phyloP scores from a whole-genome alignment of 2,113 vertebrate genomes.

The Rattus rattus region DNA sequence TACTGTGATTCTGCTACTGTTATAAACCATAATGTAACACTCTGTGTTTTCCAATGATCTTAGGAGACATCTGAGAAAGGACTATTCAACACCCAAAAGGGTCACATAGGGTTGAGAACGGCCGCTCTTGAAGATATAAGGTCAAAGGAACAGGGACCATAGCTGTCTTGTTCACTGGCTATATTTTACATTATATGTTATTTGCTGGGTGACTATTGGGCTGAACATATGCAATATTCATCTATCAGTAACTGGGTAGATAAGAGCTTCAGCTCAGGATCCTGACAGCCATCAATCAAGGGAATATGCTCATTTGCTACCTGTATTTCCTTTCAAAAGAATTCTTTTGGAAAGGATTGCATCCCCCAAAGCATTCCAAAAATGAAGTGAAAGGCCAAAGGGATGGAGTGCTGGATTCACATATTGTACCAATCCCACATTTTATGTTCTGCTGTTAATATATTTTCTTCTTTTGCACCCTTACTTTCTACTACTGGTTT shows the following conservation, averaged over 20 bases:
- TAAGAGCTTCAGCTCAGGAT: neutral
- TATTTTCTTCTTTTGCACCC: neutral
- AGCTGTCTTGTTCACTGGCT: neutral
- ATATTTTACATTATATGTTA: neutral
- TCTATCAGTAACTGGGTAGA: neutral
- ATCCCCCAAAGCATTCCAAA: neutral
- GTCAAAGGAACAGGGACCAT: neutral
- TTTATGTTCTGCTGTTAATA: neutral
- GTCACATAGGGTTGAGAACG: neutral
- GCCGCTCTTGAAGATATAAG: neutral
- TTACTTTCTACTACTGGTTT: neutral
- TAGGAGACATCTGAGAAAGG: neutral
- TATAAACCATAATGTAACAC: neutral
- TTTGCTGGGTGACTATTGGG: neutral
- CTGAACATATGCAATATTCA: neutral
- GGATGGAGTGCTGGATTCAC: neutral
- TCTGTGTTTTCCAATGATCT: neutral
- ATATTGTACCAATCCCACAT: neutral
- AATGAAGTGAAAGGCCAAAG: neutral
- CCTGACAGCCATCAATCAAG: neutral
- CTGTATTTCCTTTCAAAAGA: neutral
- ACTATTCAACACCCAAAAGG: neutral
- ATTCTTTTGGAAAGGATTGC: neutral
- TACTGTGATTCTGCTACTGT: neutral
- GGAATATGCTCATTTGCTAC: neutral